Evolutionary conservation across 1,140 invertebrate genomes (phyloP).

Genomic region (Pachypsylla venusta): DNA sequence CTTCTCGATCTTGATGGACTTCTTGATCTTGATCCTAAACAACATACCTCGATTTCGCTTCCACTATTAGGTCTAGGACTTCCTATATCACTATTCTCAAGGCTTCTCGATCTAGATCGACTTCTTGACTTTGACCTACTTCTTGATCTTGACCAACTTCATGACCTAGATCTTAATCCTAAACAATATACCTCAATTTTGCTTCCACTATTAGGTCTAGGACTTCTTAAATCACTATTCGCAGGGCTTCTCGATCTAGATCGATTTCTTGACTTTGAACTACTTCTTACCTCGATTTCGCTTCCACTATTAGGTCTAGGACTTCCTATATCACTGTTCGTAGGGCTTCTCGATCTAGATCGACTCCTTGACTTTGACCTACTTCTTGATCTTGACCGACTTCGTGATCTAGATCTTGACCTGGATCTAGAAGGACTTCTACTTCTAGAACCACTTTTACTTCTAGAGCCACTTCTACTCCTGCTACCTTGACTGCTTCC

Average conservation of each 20-base stretch:
- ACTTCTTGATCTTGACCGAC: slow-evolving; percentile 27
- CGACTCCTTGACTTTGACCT: slow-evolving; percentile 32
- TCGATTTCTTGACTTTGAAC: neutral
- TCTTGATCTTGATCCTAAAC: neutral
- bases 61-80: slow-evolving; percentile 3
- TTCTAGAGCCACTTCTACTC: neutral
- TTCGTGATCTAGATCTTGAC: slow-evolving; percentile 31
- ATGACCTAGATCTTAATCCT: neutral
- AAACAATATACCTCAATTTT: neutral
- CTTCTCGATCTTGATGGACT: slow-evolving; percentile 1
- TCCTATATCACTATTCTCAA: neutral
- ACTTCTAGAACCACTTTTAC: neutral
- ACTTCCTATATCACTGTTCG: slow-evolving; percentile 5
- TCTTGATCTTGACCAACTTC: slow-evolving; percentile 11
- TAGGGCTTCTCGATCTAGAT: slow-evolving; percentile 22
- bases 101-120: slow-evolving; percentile 23
- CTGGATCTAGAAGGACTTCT: slow-evolving; percentile 24
- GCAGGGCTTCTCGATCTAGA: slow-evolving; percentile 6
- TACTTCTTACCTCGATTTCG: neutral
- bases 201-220: neutral
- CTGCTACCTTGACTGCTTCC: neutral
- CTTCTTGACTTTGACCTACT: slow-evolving; percentile 33
- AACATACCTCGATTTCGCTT: neutral
- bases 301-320: slow-evolving; percentile 2
- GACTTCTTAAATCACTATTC: neutral